These are phyloP conservation scores for Polyommatus icarus DNA, from an alignment of 2,888 invertebrate species.

Conservation along the genomic window DNA sequence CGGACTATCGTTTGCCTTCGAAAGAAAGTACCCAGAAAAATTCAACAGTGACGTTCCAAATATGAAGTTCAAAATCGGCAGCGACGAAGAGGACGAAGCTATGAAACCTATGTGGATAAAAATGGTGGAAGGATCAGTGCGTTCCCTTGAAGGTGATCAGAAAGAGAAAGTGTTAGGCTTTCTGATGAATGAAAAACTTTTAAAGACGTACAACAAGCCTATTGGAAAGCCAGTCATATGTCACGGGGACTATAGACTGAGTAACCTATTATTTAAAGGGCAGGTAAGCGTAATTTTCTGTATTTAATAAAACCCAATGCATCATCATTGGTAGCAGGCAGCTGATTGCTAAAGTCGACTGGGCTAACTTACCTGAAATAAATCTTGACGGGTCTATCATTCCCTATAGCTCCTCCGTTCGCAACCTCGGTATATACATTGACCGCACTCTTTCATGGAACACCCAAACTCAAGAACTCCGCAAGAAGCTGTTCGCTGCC, in stretches of 20 bases:
- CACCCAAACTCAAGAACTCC: no score
- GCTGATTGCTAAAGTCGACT: no score
- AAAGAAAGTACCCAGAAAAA: conserved; percentile 50
- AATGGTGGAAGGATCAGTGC: conserved; percentile 41
- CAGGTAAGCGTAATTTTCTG: conserved; percentile 24
- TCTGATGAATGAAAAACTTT: conserved; percentile 36
- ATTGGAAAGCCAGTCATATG: conserved; percentile 47
- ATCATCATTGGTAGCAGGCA: no score
- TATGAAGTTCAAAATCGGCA: conserved; percentile 38
- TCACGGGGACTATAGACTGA: conserved; percentile 58
- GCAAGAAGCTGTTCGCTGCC: no score
- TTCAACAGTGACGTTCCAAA: conserved; percentile 46
- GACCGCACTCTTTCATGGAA: no score
- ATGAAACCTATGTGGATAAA: conserved; percentile 37
- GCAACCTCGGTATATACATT: no score
- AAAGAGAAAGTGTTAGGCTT: conserved; percentile 45
- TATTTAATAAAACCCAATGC: no score
- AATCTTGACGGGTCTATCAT: no score
- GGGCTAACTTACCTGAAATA: no score
- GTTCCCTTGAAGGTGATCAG: conserved; percentile 47
- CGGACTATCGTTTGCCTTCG: conserved; percentile 58
- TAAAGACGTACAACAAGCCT: conserved; percentile 41
- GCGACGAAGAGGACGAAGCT: conserved; percentile 34
- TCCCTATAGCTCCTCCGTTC: no score
- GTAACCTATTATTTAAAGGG: conserved; percentile 37